Conservation (phyloP, 2,797 vertebrate species). For the Ficedula albicollis region DNA sequence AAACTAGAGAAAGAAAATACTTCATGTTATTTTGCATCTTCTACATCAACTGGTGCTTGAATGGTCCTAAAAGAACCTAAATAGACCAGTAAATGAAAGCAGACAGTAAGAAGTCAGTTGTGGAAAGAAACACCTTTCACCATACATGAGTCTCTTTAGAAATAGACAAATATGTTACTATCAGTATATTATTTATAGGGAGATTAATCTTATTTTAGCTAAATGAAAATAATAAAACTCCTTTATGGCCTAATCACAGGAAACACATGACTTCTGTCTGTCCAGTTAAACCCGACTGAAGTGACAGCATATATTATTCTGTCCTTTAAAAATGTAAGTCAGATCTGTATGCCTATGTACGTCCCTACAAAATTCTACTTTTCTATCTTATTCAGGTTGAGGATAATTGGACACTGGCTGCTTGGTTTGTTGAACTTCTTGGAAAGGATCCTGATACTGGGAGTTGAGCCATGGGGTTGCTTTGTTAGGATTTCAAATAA, state of each 20-base stretch:
- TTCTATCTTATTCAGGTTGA: background rate
- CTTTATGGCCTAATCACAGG: background rate
- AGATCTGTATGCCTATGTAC: background rate
- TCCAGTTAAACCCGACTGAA: background rate
- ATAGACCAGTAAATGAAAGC: background rate
- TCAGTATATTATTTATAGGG: background rate
- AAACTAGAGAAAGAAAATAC: background rate
- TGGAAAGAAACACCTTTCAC: background rate
- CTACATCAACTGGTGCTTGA: background rate
- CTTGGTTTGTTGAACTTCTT: background rate
- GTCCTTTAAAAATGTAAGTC: background rate
- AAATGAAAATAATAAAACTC: background rate
- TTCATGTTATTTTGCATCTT: background rate
- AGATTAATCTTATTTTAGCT: background rate
- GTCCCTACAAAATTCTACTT: background rate
- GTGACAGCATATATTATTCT: background rate
- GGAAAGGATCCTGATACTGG: background rate
- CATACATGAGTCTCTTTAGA: background rate
- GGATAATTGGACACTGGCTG: background rate
- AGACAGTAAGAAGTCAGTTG: background rate
- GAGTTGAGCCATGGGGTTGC: background rate
- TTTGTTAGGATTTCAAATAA: background rate
- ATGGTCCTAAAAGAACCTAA: background rate
- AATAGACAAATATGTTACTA: background rate
- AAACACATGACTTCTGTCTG: background rate